phyloP scores from a whole-genome alignment of 2,797 vertebrate genomes.

The Peromyscus eremicus region DNA sequence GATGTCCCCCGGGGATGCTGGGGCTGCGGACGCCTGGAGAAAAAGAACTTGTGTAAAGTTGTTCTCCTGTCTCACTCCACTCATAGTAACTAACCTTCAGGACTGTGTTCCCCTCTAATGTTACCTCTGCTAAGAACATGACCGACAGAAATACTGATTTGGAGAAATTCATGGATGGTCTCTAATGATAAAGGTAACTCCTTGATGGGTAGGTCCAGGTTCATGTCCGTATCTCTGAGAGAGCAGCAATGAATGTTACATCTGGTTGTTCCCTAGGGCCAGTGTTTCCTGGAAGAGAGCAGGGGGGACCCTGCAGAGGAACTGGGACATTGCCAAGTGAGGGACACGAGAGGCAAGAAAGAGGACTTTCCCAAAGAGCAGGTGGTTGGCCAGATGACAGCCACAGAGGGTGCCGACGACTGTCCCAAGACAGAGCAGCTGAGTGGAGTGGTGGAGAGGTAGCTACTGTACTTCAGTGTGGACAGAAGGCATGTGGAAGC shows the following conservation, averaged over 20 bases:
- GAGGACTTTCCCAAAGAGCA: neutral
- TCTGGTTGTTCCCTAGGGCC: neutral
- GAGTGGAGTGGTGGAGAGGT: neutral
- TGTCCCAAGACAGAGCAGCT: neutral
- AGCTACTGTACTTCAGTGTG: neutral
- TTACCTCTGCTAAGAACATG: constrained; percentile 14
- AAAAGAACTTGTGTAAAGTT: neutral
- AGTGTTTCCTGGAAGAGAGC: constrained; percentile 23
- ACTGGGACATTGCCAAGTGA: neutral
- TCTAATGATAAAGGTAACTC: neutral
- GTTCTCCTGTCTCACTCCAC: neutral
- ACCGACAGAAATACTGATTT: neutral
- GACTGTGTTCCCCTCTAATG: neutral
- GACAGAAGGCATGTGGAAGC: neutral
- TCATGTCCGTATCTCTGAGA: neutral
- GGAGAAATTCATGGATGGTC: neutral
- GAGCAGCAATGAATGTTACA: neutral
- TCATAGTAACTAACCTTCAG: neutral
- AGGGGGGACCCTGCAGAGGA: neutral
- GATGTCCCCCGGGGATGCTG: neutral
- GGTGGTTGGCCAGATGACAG: neutral
- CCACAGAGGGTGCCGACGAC: fast-evolving
- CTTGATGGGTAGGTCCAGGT: neutral
- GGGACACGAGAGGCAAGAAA: neutral
- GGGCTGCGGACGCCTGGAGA: neutral